Base-by-base conservation (phyloP, 2,888 invertebrate species). In the Automeris io region DNA sequence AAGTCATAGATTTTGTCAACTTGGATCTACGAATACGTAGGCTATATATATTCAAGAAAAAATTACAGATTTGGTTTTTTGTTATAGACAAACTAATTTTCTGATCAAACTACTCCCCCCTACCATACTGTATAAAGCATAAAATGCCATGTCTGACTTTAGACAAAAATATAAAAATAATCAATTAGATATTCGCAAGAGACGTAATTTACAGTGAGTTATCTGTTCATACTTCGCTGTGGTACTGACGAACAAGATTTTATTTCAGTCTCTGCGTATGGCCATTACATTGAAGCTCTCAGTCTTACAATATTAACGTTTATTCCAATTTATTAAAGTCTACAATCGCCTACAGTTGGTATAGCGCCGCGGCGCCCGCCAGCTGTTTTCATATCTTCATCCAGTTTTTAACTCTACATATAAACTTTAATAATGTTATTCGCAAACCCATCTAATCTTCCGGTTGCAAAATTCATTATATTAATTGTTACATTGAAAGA, bases 221-320 rank as follows among this genome's bases (percentile, higher is more conserved):
- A 29, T 13, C 16, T 29, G 13, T 5, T 9, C 3, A 11, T 11
- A 26, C 25, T 26, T 26, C 25, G 5, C 25, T 12, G 16, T 26
- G 13, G 8, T 26, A 26, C 29, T 5, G n/a, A 16, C 16, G 16
- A 16, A 29, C 16, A 29, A 16, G 29, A 29, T 16, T 29, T 29
- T 29, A 29, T 29, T 29, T 29, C 29, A 29, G 29, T 29, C 29
- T 13, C 8, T 8, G 16, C 29, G 29, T 29, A 29, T 16, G 5
- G 16, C 16, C 13, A 29, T 8, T 16, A n/a, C 29, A n/a, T n/a
- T n/a, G n/a, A n/a, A 16, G 29, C 3, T 12, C 2, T 12, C 7
- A 26, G 6, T 11, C 25, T 1, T 1, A 26, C 12, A 6, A 6
- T 26, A 12, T 1, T 12, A 12, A 12, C 1, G 8, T 29, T n/a